A percentile compares a stretch with the other conserved stretches of the same genome.
These are phyloP conservation scores for Marmota monax DNA, from an alignment of 2,113 vertebrate genomes.

Conservation along the genomic window DNA sequence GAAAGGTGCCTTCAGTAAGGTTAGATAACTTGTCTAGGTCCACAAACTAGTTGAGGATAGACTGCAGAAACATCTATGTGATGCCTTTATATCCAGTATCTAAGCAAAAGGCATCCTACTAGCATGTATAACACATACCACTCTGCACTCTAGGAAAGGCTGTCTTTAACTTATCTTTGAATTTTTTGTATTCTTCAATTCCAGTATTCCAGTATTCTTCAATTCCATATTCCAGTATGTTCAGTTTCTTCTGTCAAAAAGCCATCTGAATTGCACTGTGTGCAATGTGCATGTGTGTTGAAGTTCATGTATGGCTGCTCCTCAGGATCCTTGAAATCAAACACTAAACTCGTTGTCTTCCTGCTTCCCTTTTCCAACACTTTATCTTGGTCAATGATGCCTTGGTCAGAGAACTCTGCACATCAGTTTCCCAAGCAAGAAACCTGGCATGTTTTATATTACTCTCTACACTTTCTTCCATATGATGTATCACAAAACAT, in stretches of 20 bases:
- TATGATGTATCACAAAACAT: neutral
- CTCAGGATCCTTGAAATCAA: neutral
- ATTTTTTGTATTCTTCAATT: neutral
- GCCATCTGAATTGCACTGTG: neutral
- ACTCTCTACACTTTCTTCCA: neutral
- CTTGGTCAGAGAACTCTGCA: no score
- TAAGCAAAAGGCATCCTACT: neutral
- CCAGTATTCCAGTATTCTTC: neutral
- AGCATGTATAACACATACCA: neutral
- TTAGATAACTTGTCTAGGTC: neutral
- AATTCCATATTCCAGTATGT: neutral
- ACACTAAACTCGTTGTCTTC: neutral
- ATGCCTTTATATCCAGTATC: neutral
- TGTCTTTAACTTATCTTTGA: neutral
- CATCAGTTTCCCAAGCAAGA: neutral
- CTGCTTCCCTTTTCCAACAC: neutral
- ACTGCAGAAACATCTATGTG: neutral
- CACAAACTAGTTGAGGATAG: neutral
- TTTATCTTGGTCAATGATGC: neutral
- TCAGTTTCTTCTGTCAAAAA: neutral
- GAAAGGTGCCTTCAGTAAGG: neutral
- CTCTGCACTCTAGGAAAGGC: no score
- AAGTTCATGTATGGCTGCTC: neutral
- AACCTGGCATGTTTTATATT: neutral
- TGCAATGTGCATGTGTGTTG: neutral